Percentiles rank a stretch among this genome's conserved stretches.
Evolutionary conservation across 2,113 vertebrate species (phyloP).

Genomic region (Indri indri): DNA sequence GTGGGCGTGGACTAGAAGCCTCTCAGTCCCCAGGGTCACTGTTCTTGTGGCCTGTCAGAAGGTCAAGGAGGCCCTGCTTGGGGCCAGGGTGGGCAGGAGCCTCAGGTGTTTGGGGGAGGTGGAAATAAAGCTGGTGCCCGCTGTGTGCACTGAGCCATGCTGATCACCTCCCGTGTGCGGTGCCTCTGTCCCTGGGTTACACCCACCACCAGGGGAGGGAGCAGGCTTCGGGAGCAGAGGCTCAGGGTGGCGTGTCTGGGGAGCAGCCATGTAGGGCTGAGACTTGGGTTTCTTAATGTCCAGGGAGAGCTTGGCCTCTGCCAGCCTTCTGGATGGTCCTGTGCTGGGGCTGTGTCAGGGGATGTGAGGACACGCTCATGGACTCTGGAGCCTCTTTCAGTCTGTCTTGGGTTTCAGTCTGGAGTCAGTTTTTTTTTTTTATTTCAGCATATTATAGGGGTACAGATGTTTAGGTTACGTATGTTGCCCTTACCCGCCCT

Average conservation of each 20-base stretch:
- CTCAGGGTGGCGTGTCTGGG: neutral
- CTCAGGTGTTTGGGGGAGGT: neutral
- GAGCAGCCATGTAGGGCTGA: neutral
- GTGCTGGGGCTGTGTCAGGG: neutral
- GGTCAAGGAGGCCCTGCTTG: neutral
- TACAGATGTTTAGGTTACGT: no score
- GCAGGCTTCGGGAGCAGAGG: accelerated
- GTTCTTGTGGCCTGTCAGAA: neutral
- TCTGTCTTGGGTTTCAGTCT: neutral
- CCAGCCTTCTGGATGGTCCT: neutral
- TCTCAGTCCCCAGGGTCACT: neutral
- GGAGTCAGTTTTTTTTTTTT: neutral
- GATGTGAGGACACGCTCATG: accelerated
- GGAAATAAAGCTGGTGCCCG: conserved; percentile 55
- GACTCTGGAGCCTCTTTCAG: neutral
- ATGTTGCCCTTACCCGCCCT: no score
- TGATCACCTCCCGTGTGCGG: accelerated
- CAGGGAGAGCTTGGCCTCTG: neutral
- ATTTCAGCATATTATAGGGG: no score
- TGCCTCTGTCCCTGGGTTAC: neutral
- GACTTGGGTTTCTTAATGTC: neutral
- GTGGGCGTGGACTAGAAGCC: no score
- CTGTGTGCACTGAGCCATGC: neutral
- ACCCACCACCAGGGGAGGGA: neutral
- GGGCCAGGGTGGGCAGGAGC: neutral